phyloP scores from a whole-genome alignment of 2,113 vertebrate genomes.

The Smithornis capensis region DNA sequence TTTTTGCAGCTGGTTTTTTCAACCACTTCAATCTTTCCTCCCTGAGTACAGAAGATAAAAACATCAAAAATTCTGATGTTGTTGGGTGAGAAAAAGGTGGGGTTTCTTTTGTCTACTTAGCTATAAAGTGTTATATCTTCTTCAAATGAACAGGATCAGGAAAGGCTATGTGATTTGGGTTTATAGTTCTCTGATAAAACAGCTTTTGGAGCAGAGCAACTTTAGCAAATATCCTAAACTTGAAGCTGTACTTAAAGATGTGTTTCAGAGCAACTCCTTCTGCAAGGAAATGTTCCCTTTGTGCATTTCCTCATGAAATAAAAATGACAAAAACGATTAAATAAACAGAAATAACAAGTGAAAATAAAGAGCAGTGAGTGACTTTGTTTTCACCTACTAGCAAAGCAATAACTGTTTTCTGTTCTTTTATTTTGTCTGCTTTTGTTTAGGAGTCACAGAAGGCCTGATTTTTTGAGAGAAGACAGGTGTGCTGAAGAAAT shows the following conservation, averaged over 20 bases:
- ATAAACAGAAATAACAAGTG: neutral
- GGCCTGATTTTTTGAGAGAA: neutral
- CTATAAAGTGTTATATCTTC: neutral
- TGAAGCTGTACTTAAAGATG: neutral
- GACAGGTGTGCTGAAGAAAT: conserved; percentile 5
- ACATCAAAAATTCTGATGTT: neutral
- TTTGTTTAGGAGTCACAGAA: neutral
- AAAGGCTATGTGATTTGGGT: neutral
- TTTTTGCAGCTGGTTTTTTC: neutral
- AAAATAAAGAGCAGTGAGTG: neutral
- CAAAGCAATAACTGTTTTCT: neutral
- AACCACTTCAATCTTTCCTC: neutral
- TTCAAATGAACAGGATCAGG: neutral
- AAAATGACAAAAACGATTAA: neutral
- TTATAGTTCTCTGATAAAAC: neutral
- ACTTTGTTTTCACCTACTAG: neutral
- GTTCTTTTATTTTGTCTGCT: neutral
- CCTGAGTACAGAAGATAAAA: neutral
- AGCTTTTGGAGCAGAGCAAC: neutral
- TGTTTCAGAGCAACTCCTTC: neutral
- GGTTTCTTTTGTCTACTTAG: neutral
- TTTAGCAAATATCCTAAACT: neutral
- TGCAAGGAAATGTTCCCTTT: neutral
- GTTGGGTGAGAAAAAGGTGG: neutral
- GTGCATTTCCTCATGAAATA: neutral